These are phyloP conservation scores for Phania funesta DNA, from an alignment of 2,888 invertebrate genomes.

Conservation along the genomic window DNA sequence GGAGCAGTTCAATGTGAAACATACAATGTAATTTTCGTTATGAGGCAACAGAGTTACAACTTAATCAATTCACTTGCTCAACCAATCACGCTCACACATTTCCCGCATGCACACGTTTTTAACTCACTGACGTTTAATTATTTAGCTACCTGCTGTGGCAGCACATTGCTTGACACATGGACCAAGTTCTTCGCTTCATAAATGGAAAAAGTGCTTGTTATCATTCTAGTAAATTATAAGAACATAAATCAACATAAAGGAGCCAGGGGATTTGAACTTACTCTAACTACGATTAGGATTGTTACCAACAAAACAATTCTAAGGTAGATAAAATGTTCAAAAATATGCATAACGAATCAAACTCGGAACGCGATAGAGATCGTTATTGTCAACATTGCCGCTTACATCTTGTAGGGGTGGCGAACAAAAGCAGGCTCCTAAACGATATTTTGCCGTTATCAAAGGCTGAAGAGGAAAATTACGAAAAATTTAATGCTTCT, in stretches of 20 bases:
- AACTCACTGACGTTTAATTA: conserved; percentile 4
- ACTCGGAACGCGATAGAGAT: background rate
- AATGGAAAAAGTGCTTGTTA: too few species aligned
- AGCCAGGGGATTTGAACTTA: too few species aligned
- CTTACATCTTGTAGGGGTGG: conserved; percentile 48
- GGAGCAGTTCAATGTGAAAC: background rate
- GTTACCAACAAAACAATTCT: too few species aligned
- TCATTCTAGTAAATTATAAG: conserved; percentile 29
- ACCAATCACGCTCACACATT: background rate
- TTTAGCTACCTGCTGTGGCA: background rate
- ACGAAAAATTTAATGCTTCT: too few species aligned
- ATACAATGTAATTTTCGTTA: conserved; percentile 60
- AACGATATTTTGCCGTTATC: too few species aligned
- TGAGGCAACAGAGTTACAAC: conserved; percentile 39
- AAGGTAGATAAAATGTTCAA: too few species aligned
- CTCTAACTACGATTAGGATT: too few species aligned
- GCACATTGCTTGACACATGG: conserved; percentile 38
- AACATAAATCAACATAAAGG: conserved; percentile 8
- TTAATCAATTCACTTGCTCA: conserved; percentile 33
- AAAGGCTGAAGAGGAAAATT: too few species aligned
- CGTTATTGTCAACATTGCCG: background rate
- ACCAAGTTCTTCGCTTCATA: conserved; percentile 30
- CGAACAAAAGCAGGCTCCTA: too few species aligned
- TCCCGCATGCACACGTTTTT: too few species aligned
- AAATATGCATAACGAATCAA: too few species aligned